A percentile compares a stretch with the other conserved stretches of the same genome.
Evolutionary conservation across 2,888 invertebrate genomes (phyloP).

Genomic region (Dicyrtomina minuta): DNA sequence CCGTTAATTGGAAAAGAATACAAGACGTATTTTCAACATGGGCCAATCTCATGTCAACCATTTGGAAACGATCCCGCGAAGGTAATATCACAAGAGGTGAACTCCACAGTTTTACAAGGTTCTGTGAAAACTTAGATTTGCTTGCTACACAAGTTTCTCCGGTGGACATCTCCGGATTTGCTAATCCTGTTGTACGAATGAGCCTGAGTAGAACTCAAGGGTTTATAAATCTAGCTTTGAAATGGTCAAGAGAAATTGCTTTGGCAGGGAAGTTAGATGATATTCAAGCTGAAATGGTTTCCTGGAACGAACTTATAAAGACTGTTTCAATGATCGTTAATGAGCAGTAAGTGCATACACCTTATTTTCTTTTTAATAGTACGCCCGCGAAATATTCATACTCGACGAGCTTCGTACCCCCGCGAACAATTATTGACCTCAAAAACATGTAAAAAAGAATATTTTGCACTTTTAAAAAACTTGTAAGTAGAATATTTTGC

Average conservation of each 20-base stretch:
- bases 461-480: neutral
- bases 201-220: constrained; percentile 14
- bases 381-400: too few species aligned
- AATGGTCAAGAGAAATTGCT: constrained; percentile 16
- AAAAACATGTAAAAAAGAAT: neutral
- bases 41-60: constrained; percentile 17
- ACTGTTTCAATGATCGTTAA: neutral
- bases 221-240: constrained; percentile 13
- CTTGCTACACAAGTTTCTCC: neutral
- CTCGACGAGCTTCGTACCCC: too few species aligned
- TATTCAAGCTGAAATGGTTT: neutral
- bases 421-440: neutral
- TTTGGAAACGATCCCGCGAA: constrained; percentile 18
- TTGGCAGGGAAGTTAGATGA: neutral
- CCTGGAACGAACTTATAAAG: neutral
- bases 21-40: constrained; percentile 15
- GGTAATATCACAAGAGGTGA: constrained; percentile 11
- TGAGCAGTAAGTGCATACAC: constrained; percentile 11
- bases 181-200: constrained; percentile 11
- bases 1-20: constrained; percentile 3
- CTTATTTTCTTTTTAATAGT: too few species aligned
- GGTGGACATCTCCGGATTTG: constrained; percentile 1
- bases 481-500: too few species aligned
- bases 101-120: neutral
- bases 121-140: neutral